A percentile compares a stretch with the other conserved stretches of the same genome.
Evolutionary conservation across 2,888 invertebrate genomes (phyloP).

Genomic region (Eueremaeus valkanovi): DNA sequence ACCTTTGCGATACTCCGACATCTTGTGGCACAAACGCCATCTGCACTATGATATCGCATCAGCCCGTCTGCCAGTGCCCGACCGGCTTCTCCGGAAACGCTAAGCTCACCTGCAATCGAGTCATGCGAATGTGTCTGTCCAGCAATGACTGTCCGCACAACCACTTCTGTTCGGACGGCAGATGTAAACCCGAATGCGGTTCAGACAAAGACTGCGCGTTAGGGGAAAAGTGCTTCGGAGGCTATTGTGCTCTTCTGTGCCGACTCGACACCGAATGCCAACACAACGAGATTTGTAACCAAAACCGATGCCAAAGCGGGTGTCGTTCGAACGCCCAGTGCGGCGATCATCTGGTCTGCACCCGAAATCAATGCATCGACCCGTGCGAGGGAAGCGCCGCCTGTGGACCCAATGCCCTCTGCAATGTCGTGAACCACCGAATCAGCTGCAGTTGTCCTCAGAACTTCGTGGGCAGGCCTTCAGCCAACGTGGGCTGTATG

Average conservation of each 20-base stretch:
- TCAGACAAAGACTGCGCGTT: slow-evolving; percentile 73
- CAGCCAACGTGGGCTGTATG: slow-evolving; percentile 77
- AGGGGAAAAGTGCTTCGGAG: slow-evolving; percentile 47
- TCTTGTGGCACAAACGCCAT: slow-evolving; percentile 79
- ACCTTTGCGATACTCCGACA: slow-evolving; percentile 73
- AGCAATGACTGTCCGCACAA: slow-evolving; percentile 49
- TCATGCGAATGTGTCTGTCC: slow-evolving; percentile 48
- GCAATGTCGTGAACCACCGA: slow-evolving; percentile 68
- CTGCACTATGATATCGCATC: slow-evolving; percentile 77
- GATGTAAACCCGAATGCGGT: slow-evolving; percentile 63
- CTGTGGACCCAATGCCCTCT: slow-evolving; percentile 81
- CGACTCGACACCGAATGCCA: slow-evolving; percentile 47
- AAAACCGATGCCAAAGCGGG: slow-evolving; percentile 69
- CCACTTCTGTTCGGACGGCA: slow-evolving; percentile 50
- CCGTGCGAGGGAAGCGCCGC: slow-evolving; percentile 69
- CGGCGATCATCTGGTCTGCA: slow-evolving; percentile 69
- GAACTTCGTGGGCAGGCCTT: slow-evolving; percentile 60
- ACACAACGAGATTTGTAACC: slow-evolving; percentile 58
- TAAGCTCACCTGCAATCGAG: slow-evolving; percentile 40
- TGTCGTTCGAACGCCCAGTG: slow-evolving; percentile 77
- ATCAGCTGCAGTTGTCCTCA: slow-evolving; percentile 74
- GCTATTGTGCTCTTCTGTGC: slow-evolving; percentile 46
- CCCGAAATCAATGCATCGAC: slow-evolving; percentile 76
- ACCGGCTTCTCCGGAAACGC: slow-evolving; percentile 63
- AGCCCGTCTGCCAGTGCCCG: slow-evolving; percentile 73